These are phyloP conservation scores for Dasyurus viverrinus DNA, from an alignment of 2,113 vertebrate species.

Conservation along the genomic window DNA sequence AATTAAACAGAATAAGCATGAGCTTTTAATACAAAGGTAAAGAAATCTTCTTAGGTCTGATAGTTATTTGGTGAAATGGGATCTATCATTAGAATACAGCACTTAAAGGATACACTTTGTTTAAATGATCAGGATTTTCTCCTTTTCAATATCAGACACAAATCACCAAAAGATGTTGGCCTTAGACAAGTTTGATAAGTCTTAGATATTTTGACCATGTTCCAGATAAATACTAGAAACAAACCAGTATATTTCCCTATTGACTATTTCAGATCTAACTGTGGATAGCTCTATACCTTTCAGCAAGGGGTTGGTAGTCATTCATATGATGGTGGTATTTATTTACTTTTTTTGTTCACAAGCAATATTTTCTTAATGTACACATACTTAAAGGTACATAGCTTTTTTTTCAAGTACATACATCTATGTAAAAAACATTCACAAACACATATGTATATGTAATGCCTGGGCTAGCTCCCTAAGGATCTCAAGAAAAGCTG, in stretches of 20 bases:
- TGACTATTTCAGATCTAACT: not conserved
- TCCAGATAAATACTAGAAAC: not conserved
- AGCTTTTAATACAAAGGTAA: not conserved
- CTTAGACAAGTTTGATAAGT: not conserved
- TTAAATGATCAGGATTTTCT: too few relatives aligned
- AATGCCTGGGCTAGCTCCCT: too few relatives aligned
- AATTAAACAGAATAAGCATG: not conserved
- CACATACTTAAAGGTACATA: slow-evolving; percentile 3
- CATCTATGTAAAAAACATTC: too few relatives aligned
- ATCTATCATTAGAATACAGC: not conserved
- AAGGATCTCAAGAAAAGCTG: too few relatives aligned
- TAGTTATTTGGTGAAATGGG: not conserved
- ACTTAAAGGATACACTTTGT: not conserved
- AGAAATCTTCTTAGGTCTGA: not conserved
- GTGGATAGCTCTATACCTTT: not conserved
- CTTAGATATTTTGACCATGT: not conserved
- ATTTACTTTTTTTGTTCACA: not conserved
- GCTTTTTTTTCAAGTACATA: too few relatives aligned
- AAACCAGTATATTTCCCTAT: not conserved
- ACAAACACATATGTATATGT: too few relatives aligned
- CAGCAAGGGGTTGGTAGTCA: not conserved
- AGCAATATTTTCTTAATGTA: not conserved
- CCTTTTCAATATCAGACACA: not conserved
- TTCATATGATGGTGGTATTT: not conserved
- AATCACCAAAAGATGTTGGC: not conserved